These are phyloP conservation scores for Tridacna gigas DNA, from an alignment of 2,888 invertebrate species.

Conservation along the genomic window DNA sequence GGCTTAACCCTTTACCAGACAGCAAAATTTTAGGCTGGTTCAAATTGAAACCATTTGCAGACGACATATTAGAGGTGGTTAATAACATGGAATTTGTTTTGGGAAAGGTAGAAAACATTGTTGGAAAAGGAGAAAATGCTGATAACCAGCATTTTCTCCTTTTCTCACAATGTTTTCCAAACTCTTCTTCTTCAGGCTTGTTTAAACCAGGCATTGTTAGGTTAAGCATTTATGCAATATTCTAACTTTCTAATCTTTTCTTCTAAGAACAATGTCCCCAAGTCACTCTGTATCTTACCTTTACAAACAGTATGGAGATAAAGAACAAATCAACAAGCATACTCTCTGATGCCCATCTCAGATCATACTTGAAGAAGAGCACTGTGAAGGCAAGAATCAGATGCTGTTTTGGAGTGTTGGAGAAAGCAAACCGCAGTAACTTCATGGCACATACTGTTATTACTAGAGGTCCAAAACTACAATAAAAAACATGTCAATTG, in stretches of 20 bases:
- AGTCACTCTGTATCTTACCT: conserved; percentile 86
- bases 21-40: too few relatives aligned
- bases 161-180: neutral
- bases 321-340: conserved; percentile 97
- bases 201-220: neutral
- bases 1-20: too few relatives aligned
- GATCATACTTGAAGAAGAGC: conserved; percentile 94
- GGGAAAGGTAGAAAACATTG: neutral
- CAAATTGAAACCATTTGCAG: too few relatives aligned
- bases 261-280: neutral
- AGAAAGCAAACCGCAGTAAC: conserved; percentile 93
- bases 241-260: neutral
- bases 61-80: too few relatives aligned
- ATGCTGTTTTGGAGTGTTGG: conserved; percentile 96
- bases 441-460: conserved; percentile 95
- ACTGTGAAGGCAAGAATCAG: conserved; percentile 95
- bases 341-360: conserved; percentile 90
- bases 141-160: neutral
- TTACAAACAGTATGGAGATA: conserved; percentile 93
- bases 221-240: neutral
- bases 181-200: neutral
- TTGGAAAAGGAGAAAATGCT: neutral
- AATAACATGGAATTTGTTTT: too few relatives aligned
- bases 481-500: conserved; percentile 41
- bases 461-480: conserved; percentile 90